A percentile compares a stretch with the other conserved stretches of the same genome.
These are phyloP conservation scores for Nylanderia fulva DNA, from an alignment of 1,140 invertebrate genomes.

Conservation along the genomic window DNA sequence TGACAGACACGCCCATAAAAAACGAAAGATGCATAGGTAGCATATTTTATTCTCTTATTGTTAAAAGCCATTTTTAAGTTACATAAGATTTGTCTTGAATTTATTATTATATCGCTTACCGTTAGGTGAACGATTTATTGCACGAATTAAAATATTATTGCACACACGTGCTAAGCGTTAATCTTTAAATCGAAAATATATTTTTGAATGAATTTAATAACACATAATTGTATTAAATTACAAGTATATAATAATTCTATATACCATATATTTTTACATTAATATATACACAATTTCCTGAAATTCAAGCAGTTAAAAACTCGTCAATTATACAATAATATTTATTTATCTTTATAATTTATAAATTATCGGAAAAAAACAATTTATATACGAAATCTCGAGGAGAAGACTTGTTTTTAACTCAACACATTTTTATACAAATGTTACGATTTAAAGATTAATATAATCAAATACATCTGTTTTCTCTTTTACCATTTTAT, in stretches of 20 bases:
- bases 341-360: not conserved
- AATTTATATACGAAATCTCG: not conserved
- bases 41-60: not conserved
- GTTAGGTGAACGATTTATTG: not conserved
- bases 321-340: not conserved
- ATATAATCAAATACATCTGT: not conserved
- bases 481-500: not conserved
- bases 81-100: not conserved
- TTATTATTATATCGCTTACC: not conserved
- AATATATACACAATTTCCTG: not conserved
- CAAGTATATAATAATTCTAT: not conserved
- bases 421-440: not conserved
- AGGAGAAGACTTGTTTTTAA: not conserved
- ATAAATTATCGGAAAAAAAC: not conserved
- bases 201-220: not conserved
- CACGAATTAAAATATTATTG: constrained; percentile 10
- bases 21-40: not conserved
- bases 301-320: not conserved
- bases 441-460: not conserved
- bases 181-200: constrained; percentile 2
- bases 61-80: not conserved
- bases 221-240: too few species aligned
- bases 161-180: not conserved
- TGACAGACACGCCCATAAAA: not conserved
- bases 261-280: not conserved